Percentiles rank a stretch among this genome's conserved stretches.
Conservation (phyloP, 2,113 vertebrate species). For the Hippoglossus stenolepis region DNA sequence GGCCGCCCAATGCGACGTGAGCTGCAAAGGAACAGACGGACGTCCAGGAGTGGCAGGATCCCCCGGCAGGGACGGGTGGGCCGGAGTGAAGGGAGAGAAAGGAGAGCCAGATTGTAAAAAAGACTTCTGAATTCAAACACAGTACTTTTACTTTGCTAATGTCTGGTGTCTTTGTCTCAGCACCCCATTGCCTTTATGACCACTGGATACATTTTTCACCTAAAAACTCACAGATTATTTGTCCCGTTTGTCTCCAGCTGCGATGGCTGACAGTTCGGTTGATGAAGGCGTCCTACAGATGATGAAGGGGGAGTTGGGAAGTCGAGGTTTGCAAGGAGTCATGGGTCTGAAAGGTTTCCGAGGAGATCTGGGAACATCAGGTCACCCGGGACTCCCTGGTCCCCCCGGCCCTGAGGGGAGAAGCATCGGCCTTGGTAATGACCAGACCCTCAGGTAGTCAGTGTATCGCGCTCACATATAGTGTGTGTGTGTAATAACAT, state of each 20-base stretch:
- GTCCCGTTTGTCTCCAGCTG: constrained; percentile 22
- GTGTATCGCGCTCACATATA: neutral
- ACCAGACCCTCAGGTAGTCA: neutral
- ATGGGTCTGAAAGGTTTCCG: constrained; percentile 75
- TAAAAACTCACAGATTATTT: too few relatives aligned
- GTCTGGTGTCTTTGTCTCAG: too few relatives aligned
- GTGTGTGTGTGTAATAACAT: neutral
- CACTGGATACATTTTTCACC: too few relatives aligned
- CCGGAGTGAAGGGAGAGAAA: constrained; percentile 81
- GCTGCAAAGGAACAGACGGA: constrained; percentile 66
- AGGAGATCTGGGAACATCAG: constrained; percentile 65
- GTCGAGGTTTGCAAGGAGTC: constrained; percentile 68
- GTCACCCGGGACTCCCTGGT: constrained; percentile 68
- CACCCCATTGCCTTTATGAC: too few relatives aligned
- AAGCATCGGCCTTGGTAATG: constrained; percentile 1
- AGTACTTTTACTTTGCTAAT: too few relatives aligned
- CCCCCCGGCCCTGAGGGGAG: neutral
- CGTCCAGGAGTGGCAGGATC: constrained; percentile 50
- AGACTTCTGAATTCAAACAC: neutral
- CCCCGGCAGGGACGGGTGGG: constrained; percentile 83
- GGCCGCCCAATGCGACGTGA: constrained; percentile 23
- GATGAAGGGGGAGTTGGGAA: constrained; percentile 78
- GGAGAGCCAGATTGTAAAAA: constrained; percentile 86
- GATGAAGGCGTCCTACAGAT: accelerated
- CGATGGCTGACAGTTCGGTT: accelerated